Percentiles rank a stretch among this genome's conserved stretches.
phyloP scores from a whole-genome alignment of 2,113 vertebrate species.

The Rhinichthys klamathensis region DNA sequence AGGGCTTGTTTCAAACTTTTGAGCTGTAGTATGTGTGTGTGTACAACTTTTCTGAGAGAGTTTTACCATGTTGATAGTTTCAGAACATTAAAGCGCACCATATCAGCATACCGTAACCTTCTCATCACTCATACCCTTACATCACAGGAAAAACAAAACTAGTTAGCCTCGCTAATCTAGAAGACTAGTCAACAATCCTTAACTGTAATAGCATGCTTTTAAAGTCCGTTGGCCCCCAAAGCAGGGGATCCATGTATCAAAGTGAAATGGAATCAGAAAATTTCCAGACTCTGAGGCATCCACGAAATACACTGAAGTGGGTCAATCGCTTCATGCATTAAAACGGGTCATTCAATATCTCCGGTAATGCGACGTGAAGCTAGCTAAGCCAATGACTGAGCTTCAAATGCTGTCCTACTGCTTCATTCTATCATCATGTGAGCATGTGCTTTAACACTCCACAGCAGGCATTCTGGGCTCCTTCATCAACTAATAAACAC shows the following conservation, averaged over 20 bases:
- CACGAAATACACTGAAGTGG: slow-evolving; percentile 47
- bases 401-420: neutral
- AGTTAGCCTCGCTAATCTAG: neutral
- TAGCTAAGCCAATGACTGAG: slow-evolving; percentile 38
- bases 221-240: neutral
- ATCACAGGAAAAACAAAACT: neutral
- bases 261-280: slow-evolving; percentile 23
- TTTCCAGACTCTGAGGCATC: slow-evolving; percentile 1
- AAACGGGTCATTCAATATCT: slow-evolving; percentile 50
- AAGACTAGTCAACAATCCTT: neutral
- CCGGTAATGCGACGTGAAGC: slow-evolving; percentile 37
- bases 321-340: slow-evolving; percentile 44
- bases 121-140: neutral
- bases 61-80: neutral
- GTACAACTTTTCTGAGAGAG: neutral
- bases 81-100: neutral
- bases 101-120: neutral
- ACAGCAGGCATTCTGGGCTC: slow-evolving; percentile 28
- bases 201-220: neutral
- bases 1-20: too few relatives aligned
- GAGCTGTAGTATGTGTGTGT: too few relatives aligned
- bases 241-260: neutral
- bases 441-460: slow-evolving; percentile 11
- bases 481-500: slow-evolving; percentile 64
- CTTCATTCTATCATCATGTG: neutral